Evolutionary conservation across 2,113 vertebrate genomes (phyloP).

Genomic region (Lathamus discolor): DNA sequence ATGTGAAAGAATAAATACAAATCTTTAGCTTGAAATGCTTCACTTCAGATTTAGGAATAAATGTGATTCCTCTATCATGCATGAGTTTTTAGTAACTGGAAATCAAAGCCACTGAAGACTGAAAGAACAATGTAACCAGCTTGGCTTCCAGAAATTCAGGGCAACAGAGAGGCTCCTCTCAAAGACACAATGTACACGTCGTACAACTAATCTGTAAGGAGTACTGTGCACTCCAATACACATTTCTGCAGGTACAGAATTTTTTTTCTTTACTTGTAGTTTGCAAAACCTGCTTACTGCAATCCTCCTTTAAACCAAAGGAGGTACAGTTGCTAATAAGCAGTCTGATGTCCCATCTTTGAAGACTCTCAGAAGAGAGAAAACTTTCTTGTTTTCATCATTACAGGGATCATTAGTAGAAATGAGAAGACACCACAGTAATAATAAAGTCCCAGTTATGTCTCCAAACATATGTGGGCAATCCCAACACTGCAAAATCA

Average conservation of each 20-base stretch:
- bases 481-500: neutral
- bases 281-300: neutral
- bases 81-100: neutral
- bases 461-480: neutral
- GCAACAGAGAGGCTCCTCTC: neutral
- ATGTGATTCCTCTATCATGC: neutral
- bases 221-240: rapidly evolving
- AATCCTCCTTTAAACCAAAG: neutral
- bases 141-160: neutral
- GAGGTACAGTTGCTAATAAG: neutral
- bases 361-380: neutral
- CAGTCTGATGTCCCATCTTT: neutral
- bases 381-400: neutral
- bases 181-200: neutral
- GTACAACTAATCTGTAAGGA: neutral
- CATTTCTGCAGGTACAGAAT: neutral
- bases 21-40: neutral
- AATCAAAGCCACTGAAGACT: neutral
- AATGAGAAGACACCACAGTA: neutral
- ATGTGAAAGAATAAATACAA: constrained; percentile 21
- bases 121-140: neutral
- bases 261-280: neutral
- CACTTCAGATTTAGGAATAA: neutral
- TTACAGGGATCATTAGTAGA: neutral
- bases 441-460: neutral